Conservation (phyloP, 2,797 vertebrate genomes). For the Helicolenus hilgendorfi region DNA sequence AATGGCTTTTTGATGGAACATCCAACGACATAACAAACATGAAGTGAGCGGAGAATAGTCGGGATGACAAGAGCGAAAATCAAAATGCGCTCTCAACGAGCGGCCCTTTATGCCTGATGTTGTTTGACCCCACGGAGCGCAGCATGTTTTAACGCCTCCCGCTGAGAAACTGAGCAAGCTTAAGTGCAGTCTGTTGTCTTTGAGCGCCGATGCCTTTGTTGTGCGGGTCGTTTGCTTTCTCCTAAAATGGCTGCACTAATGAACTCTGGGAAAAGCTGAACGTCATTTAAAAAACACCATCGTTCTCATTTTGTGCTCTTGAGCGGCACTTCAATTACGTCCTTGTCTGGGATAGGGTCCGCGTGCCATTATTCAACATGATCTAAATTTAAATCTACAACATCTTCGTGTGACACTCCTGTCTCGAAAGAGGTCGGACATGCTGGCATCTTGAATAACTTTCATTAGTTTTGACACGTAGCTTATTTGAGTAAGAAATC, state of each 20-base stretch:
- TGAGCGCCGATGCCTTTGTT: slow-evolving; percentile 57
- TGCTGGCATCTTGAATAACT: slow-evolving; percentile 41
- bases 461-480: slow-evolving; percentile 67
- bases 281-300: slow-evolving; percentile 37
- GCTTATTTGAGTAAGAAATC: slow-evolving; percentile 61
- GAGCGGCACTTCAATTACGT: slow-evolving; percentile 73
- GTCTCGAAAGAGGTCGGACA: slow-evolving; percentile 51
- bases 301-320: slow-evolving; percentile 33
- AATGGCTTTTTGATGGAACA: slow-evolving; percentile 62
- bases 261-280: slow-evolving; percentile 49
- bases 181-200: slow-evolving; percentile 57
- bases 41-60: slow-evolving; percentile 9
- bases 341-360: slow-evolving; percentile 44
- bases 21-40: slow-evolving; percentile 24
- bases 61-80: slow-evolving; percentile 21
- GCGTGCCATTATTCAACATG: slow-evolving; percentile 65
- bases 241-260: slow-evolving; percentile 67
- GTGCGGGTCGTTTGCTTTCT: slow-evolving; percentile 39
- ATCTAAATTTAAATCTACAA: slow-evolving; percentile 82
- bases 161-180: slow-evolving; percentile 46
- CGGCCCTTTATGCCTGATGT: slow-evolving; percentile 6
- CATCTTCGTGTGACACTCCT: slow-evolving; percentile 51
- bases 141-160: slow-evolving; percentile 41
- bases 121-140: slow-evolving; percentile 41
- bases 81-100: slow-evolving; percentile 26